Base-by-base conservation (phyloP, 2,888 invertebrate genomes). In the Chalcosyrphus nemorum region DNA sequence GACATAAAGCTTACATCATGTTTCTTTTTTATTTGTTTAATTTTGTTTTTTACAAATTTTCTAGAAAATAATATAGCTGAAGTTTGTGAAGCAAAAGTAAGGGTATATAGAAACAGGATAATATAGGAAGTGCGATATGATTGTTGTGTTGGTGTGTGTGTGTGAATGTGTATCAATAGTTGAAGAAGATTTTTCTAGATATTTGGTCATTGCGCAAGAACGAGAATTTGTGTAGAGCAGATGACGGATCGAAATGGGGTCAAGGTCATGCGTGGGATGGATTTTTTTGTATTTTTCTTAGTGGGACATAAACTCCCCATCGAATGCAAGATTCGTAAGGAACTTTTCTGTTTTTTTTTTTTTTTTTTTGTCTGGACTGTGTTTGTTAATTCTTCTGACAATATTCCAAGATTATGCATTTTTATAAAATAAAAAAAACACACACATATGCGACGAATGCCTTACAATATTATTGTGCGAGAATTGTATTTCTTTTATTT, bases 161-260 rank as follows among this genome's bases (percentile, higher is more conserved):
- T 52, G 41, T 24, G 13, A 3, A 17, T 70, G 52, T 57, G 57
- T 47, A 32, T 15, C 29, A 19, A n/a, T n/a, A n/a, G 45, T 32
- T 38, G 50, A 27, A 38, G n/a, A 29, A 24, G 27, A 24, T 7
- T 57, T 56, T 35, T 32, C 7, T 17, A 29, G 4, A 56, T 54
- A 21, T 32, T 76, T 59, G 59, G 59, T 68, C 66, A 76, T 76
- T 76, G 82, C 82, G 82, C 82, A 82, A 17, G 82, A 43, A 68
- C 59, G 66, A 50, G 57, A 45, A 54, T 63, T 61, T 4, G 21
- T 75, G 15, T 70, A 54, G 43, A 65, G 21, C 17, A 15, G 24
- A 41, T 77, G 77, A 32, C 38, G 35, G 29, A 50, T 38, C 6
- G 35, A 78, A 82, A 78, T 82, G 82, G 63, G 82, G 82, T 82